phyloP scores from a whole-genome alignment of 2,113 vertebrate genomes.

The Onychorhynchus coronatus region DNA sequence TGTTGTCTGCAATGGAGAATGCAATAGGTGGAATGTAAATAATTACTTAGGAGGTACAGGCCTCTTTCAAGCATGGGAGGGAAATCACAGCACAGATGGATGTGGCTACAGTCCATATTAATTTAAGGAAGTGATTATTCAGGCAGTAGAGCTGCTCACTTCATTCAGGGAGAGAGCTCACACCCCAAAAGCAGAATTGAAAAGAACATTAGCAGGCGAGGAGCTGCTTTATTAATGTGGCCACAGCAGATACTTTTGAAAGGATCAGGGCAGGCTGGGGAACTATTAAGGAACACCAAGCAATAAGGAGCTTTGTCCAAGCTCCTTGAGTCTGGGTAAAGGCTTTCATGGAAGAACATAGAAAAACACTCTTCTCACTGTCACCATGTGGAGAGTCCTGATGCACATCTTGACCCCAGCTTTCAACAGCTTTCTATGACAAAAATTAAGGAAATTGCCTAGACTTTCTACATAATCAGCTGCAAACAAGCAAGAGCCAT shows the following conservation, averaged over 20 bases:
- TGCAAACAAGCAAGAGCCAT: background rate
- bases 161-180: constrained; percentile 27
- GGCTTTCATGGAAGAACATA: background rate
- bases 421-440: background rate
- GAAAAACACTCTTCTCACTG: background rate
- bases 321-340: background rate
- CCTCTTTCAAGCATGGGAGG: background rate
- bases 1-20: background rate
- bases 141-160: constrained; percentile 50
- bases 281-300: background rate
- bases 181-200: background rate
- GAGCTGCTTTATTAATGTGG: background rate
- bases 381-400: background rate
- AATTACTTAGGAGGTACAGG: constrained; percentile 33
- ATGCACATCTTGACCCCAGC: background rate
- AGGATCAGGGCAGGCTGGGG: background rate
- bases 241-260: background rate
- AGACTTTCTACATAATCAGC: background rate
- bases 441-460: background rate
- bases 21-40: constrained; percentile 53
- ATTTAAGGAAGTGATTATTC: constrained; percentile 40
- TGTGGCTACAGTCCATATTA: background rate
- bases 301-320: background rate
- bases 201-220: background rate
- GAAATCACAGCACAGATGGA: constrained; percentile 61